A percentile compares a stretch with the other conserved stretches of the same genome.
Evolutionary conservation across 2,888 invertebrate species (phyloP).

Genomic region (Catocala sponsa): DNA sequence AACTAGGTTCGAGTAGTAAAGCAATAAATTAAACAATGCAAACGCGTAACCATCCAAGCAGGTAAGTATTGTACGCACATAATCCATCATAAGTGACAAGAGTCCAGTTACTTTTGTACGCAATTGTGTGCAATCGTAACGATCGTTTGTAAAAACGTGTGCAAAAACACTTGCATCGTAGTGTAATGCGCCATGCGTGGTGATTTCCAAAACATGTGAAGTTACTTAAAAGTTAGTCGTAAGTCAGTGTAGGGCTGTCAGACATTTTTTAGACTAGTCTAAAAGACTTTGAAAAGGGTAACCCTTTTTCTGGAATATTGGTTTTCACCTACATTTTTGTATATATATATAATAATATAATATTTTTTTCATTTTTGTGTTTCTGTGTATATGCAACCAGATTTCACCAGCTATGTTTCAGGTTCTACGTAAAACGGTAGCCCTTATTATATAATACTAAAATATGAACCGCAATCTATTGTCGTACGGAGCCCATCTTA

Average conservation of each 20-base stretch:
- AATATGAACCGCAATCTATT: no score
- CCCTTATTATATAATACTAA: no score
- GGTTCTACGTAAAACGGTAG: no score
- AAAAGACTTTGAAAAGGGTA: no score
- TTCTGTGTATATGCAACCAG: no score
- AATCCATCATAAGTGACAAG: conserved; percentile 4
- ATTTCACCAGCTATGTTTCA: no score
- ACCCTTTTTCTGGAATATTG: no score
- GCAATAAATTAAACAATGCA: not conserved
- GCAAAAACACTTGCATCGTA: conserved; percentile 5
- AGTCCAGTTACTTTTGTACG: not conserved
- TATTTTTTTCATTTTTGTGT: no score
- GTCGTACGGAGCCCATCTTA: no score
- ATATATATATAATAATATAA: no score
- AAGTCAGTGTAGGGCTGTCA: conserved; percentile 6
- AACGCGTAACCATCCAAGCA: conserved; percentile 1
- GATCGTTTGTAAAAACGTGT: conserved; percentile 4
- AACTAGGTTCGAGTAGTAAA: not conserved
- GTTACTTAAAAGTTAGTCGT: conserved; percentile 19
- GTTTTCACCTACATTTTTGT: no score
- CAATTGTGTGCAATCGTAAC: not conserved
- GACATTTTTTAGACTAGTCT: no score
- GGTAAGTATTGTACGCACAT: conserved; percentile 2
- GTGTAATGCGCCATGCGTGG: conserved; percentile 30
- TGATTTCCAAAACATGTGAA: conserved; percentile 39